Evolutionary conservation across 2,113 vertebrate species (phyloP).

Genomic region (Chaenogobius annularis): DNA sequence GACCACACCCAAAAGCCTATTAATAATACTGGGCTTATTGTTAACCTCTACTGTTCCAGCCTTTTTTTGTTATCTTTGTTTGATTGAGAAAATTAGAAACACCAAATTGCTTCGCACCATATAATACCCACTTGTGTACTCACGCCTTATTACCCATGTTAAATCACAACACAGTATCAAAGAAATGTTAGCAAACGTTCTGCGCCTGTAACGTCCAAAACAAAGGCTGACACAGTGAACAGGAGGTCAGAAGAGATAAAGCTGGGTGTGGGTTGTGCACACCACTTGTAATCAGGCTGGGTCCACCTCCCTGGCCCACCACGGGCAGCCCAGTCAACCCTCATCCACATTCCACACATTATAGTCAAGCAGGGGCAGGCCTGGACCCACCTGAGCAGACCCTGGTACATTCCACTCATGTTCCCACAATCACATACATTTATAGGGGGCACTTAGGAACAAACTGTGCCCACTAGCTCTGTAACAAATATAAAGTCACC

Average conservation of each 20-base stretch:
- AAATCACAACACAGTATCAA: neutral
- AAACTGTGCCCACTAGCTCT: neutral
- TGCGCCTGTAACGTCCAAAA: neutral
- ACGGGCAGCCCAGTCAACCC: conserved; percentile 65
- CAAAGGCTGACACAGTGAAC: conserved; percentile 31
- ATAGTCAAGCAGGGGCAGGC: conserved; percentile 68
- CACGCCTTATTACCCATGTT: neutral
- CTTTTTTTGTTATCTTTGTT: neutral
- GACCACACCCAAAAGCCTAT: conserved; percentile 5
- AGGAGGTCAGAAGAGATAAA: conserved; percentile 65
- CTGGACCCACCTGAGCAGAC: conserved; percentile 73
- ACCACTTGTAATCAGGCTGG: conserved; percentile 48
- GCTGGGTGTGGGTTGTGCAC: conserved; percentile 44
- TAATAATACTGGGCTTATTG: neutral
- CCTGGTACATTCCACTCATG: conserved; percentile 71
- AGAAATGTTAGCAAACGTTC: neutral
- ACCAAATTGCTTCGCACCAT: neutral
- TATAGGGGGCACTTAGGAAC: conserved; percentile 12
- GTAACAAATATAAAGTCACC: neutral
- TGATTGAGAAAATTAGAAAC: neutral
- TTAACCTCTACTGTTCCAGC: neutral
- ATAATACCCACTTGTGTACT: neutral
- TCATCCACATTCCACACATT: conserved; percentile 72
- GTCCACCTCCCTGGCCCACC: conserved; percentile 65
- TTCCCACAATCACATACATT: conserved; percentile 35